A percentile compares a stretch with the other conserved stretches of the same genome.
These are phyloP conservation scores for Myotis vivesi DNA, from an alignment of 2,797 vertebrate species.

Conservation along the genomic window DNA sequence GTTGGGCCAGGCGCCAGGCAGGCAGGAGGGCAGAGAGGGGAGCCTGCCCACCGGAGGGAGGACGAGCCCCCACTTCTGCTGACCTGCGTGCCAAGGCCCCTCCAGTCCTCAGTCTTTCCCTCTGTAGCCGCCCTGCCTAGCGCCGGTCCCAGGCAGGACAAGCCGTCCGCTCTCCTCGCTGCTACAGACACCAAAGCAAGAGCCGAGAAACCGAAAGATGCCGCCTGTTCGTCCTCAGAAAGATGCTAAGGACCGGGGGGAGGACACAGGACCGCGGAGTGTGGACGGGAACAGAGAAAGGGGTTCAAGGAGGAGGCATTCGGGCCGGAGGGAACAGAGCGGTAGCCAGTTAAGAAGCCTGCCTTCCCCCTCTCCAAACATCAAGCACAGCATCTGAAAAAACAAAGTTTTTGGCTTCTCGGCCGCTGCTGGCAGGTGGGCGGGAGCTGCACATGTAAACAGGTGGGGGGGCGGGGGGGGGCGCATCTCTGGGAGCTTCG, in stretches of 20 bases:
- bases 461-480: not conserved
- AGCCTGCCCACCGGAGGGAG: accelerated
- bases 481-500: constrained; percentile 45
- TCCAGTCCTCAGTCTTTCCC: not conserved
- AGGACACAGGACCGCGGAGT: not conserved
- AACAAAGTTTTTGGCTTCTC: constrained; percentile 83
- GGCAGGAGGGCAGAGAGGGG: not conserved
- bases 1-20: not conserved
- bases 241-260: not conserved
- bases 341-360: constrained; percentile 21
- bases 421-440: constrained; percentile 73
- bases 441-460: constrained; percentile 74
- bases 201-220: not conserved
- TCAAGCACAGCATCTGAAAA: constrained; percentile 13
- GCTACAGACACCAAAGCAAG: not conserved
- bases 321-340: not conserved
- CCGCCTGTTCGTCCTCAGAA: not conserved
- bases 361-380: constrained; percentile 69
- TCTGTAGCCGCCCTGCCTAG: accelerated
- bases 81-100: not conserved
- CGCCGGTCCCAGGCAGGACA: not conserved
- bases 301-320: not conserved
- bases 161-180: not conserved
- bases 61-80: not conserved
- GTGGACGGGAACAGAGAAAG: not conserved